Percentiles rank a stretch among this genome's conserved stretches.
Evolutionary conservation across 1,140 invertebrate species (phyloP).

Genomic region (Tetramorium parvispinum): DNA sequence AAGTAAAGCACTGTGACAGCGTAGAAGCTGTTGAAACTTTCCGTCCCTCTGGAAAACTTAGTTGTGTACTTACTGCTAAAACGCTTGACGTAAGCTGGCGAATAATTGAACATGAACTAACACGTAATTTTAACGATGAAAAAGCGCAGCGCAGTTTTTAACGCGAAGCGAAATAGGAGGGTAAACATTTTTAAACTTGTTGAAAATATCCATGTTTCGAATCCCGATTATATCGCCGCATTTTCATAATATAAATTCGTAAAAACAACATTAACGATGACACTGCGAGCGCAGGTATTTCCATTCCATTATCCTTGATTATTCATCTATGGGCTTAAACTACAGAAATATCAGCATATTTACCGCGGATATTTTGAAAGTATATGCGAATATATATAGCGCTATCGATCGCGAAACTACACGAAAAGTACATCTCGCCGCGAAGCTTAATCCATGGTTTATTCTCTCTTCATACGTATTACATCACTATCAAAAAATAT

Average conservation of each 20-base stretch:
- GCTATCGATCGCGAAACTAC: constrained; percentile 52
- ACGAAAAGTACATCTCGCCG: constrained; percentile 55
- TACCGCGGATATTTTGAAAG: constrained; percentile 47
- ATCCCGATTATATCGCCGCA: constrained; percentile 28
- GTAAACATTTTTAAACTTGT: constrained; percentile 38
- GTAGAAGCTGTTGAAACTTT: constrained; percentile 51
- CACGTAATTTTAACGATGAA: constrained; percentile 56
- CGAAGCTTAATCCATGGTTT: constrained; percentile 52
- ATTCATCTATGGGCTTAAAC: constrained; percentile 46
- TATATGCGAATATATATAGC: not conserved
- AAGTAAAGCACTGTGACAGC: constrained; percentile 48
- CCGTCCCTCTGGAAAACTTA: constrained; percentile 33
- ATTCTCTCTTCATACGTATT: constrained; percentile 27
- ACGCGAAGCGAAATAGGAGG: not conserved
- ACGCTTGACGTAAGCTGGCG: constrained; percentile 30
- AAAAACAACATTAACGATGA: constrained; percentile 16
- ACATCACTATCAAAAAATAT: constrained; percentile 22
- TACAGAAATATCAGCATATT: constrained; percentile 45
- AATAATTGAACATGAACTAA: constrained; percentile 57
- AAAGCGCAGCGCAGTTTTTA: constrained; percentile 23
- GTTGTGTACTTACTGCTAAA: constrained; percentile 50
- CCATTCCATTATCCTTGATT: constrained; percentile 54
- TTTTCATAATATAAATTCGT: constrained; percentile 25
- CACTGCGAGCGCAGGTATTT: constrained; percentile 5
- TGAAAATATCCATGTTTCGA: constrained; percentile 37